phyloP scores from a whole-genome alignment of 2,888 invertebrate genomes.

The Smittia sp. region DNA sequence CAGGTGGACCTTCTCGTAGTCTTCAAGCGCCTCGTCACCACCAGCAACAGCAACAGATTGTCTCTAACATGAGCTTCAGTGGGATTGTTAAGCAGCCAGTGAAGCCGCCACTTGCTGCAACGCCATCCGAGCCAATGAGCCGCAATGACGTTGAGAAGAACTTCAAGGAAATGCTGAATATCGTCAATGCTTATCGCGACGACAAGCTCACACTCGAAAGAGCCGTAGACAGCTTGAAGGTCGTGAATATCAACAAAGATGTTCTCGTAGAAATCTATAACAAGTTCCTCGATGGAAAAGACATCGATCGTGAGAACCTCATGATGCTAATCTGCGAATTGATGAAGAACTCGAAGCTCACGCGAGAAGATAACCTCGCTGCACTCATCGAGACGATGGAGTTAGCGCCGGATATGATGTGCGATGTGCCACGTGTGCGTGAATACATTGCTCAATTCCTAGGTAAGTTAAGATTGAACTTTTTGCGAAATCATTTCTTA shows the following conservation, averaged over 20 bases:
- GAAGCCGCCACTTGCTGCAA: neutral
- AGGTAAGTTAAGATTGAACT: neutral
- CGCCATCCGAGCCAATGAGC: neutral
- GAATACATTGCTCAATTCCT: slow-evolving; percentile 31
- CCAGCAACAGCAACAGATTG: neutral
- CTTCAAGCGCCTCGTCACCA: slow-evolving; percentile 28
- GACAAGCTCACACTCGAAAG: slow-evolving; percentile 24
- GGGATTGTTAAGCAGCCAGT: neutral
- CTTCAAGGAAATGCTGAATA: neutral
- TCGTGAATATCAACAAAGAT: slow-evolving; percentile 16
- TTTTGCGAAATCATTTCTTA: neutral
- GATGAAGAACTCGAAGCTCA: slow-evolving; percentile 2
- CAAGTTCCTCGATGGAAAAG: slow-evolving; percentile 26
- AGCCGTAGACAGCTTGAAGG: neutral
- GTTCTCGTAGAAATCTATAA: slow-evolving; percentile 26
- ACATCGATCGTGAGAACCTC: slow-evolving; percentile 24
- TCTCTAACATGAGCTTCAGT: slow-evolving; percentile 24
- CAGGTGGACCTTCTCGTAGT: slow-evolving; percentile 47
- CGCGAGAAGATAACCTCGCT: slow-evolving; percentile 46
- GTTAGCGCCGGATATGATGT: slow-evolving; percentile 1
- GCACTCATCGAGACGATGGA: slow-evolving; percentile 36
- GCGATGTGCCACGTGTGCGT: slow-evolving; percentile 34
- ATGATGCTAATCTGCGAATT: slow-evolving; percentile 17
- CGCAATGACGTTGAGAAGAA: slow-evolving; percentile 3
- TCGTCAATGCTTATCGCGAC: slow-evolving; percentile 5